Base-by-base conservation (phyloP, 2,797 vertebrate genomes). In the Melopsittacus undulatus region DNA sequence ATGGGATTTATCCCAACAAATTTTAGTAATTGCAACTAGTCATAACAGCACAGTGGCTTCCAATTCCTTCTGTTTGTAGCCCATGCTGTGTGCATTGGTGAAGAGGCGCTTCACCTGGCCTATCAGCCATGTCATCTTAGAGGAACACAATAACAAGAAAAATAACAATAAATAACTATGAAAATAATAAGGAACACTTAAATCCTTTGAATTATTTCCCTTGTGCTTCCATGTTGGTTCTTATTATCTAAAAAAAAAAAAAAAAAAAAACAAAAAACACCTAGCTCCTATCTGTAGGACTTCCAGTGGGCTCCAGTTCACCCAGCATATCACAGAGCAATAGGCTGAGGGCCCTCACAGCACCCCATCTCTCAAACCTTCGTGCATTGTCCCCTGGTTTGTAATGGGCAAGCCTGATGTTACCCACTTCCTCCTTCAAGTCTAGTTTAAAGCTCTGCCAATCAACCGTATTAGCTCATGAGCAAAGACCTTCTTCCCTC, bases 401-500 rank as follows among this genome's bases (percentile, higher is more conserved):
- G 13, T 45, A 29, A 34, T 57, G 56, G 9, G n/a, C n/a, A 57
- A 57, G 56, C 22, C 22, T 57, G 21, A 22, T 34, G 54, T 57
- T 57, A 57, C 15, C n/a, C n/a, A 13, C 21, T 57, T 57, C 22
- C 56, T 57, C n/a, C n/a, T 57, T 34, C n/a, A 57, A 57, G n/a
- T 34, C 56, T 57, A 24, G 22, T 57, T 57, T 24, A 57, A 57
- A 57, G 22, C n/a, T 57, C 22, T 34, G n/a, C 9, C 34, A 68
- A 7, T 48, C 11, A 66, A 24, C 10, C 17, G 5, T 1, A 1
- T 18, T 64, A 59, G 23, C 38, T 66, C 4, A 0, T 64, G n/a
- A 45, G 29, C 38, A 57, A 40, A 72, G 29, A 57, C 20, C 3
- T 2, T n/a, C 29, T 64, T 59, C 21, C 11, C 7, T 5, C 29